These are phyloP conservation scores for Leptobrachium ailaonicum DNA, from an alignment of 2,113 vertebrate species.

Conservation along the genomic window DNA sequence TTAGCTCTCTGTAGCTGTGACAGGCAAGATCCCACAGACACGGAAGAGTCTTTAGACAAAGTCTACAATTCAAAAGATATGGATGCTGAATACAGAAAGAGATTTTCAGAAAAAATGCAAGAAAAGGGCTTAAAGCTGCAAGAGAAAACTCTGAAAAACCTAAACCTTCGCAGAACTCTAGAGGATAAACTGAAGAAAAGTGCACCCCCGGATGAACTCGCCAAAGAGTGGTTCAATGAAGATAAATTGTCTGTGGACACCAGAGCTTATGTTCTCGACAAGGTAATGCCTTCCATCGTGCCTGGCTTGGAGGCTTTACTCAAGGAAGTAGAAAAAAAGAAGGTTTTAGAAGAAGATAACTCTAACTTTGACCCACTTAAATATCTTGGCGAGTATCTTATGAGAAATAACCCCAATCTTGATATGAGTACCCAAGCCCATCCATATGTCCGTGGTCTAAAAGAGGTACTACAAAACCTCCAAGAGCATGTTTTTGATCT, in stretches of 20 bases:
- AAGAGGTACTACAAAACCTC: slow-evolving; percentile 58
- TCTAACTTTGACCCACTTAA: slow-evolving; percentile 64
- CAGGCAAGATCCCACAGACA: no score
- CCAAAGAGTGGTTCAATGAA: slow-evolving; percentile 66
- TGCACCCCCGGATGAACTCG: slow-evolving; percentile 57
- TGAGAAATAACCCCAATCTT: slow-evolving; percentile 69
- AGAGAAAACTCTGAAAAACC: slow-evolving; percentile 51
- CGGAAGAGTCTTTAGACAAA: neutral
- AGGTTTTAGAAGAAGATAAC: slow-evolving; percentile 54
- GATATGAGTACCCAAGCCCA: slow-evolving; percentile 38
- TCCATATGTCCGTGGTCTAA: slow-evolving; percentile 66
- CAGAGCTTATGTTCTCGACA: slow-evolving; percentile 69
- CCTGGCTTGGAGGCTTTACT: slow-evolving; percentile 66
- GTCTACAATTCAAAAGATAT: neutral
- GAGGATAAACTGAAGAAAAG: slow-evolving; percentile 56
- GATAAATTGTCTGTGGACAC: slow-evolving; percentile 57
- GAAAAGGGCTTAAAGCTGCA: slow-evolving; percentile 64
- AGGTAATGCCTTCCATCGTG: slow-evolving; percentile 71
- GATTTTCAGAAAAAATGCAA: slow-evolving; percentile 61
- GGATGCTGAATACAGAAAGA: slow-evolving; percentile 56
- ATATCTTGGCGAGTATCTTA: slow-evolving; percentile 73
- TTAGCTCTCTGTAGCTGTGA: no score
- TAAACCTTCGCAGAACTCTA: slow-evolving; percentile 52
- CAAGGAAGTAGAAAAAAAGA: slow-evolving; percentile 66
- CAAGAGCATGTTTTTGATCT: slow-evolving; percentile 58